Evolutionary conservation across 2,797 vertebrate genomes (phyloP).

Genomic region (Crocidura indochinensis): DNA sequence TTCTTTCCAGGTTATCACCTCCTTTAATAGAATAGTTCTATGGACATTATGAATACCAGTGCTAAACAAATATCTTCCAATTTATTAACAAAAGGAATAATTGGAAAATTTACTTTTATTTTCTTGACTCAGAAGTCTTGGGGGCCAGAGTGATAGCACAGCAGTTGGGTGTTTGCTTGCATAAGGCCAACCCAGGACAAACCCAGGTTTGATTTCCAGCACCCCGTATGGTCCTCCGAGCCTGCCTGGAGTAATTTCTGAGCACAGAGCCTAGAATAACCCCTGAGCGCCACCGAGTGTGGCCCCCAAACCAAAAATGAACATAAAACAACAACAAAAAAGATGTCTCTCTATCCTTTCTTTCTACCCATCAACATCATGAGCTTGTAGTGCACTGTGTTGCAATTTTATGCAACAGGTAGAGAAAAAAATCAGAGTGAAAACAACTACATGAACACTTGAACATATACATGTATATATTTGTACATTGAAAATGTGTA

Average conservation of each 20-base stretch:
- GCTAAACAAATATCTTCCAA: neutral
- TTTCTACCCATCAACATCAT: neutral
- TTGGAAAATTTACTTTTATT: neutral
- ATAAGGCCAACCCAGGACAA: too few relatives aligned
- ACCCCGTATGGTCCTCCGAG: too few relatives aligned
- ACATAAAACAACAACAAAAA: too few relatives aligned
- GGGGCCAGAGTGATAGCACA: too few relatives aligned
- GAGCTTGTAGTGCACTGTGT: conserved; percentile 4
- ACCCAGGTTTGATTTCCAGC: too few relatives aligned
- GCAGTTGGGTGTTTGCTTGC: too few relatives aligned
- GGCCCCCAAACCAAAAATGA: too few relatives aligned
- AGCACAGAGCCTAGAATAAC: too few relatives aligned
- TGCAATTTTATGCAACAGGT: conserved; percentile 20
- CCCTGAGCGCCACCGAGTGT: too few relatives aligned
- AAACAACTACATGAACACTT: neutral
- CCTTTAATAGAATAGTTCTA: neutral
- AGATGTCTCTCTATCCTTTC: neutral
- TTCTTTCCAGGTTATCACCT: conserved; percentile 28
- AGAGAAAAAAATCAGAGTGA: neutral
- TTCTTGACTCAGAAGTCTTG: conserved; percentile 27
- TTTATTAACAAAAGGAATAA: neutral
- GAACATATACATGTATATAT: neutral
- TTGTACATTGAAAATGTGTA: too few relatives aligned
- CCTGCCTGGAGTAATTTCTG: too few relatives aligned
- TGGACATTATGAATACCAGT: conserved; percentile 8